Conservation (phyloP, 2,888 invertebrate genomes). For the Electrophaes corylata region DNA sequence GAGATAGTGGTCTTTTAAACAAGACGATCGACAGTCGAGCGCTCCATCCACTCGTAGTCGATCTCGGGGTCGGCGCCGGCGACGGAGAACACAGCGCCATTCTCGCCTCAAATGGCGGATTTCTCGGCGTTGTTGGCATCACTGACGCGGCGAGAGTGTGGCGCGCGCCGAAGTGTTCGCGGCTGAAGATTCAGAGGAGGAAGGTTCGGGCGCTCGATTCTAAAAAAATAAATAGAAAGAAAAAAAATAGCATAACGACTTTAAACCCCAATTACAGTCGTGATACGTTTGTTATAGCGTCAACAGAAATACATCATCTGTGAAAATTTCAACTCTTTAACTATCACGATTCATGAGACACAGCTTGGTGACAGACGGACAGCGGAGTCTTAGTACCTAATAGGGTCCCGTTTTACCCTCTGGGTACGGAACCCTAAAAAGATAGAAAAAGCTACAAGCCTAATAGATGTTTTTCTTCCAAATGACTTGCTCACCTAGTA, state of each 20-base stretch:
- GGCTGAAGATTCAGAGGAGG: conserved; percentile 89
- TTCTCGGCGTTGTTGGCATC: conserved; percentile 77
- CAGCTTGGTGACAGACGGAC: too few species aligned
- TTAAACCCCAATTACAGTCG: too few species aligned
- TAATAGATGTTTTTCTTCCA: too few species aligned
- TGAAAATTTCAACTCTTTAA: too few species aligned
- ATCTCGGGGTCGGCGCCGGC: conserved; percentile 81
- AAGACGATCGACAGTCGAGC: conserved; percentile 72
- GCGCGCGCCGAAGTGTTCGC: conserved; percentile 78
- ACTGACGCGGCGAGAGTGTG: conserved; percentile 78
- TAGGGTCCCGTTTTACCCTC: too few species aligned
- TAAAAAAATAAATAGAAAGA: background rate
- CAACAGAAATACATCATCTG: too few species aligned
- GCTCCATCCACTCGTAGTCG: conserved; percentile 75
- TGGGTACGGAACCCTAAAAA: too few species aligned
- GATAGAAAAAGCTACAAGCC: too few species aligned
- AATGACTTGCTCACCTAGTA: conserved; percentile 72
- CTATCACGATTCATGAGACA: too few species aligned
- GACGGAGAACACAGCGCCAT: conserved; percentile 82
- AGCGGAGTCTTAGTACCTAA: too few species aligned
- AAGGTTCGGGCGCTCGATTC: conserved; percentile 91
- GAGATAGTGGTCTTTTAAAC: conserved; percentile 57
- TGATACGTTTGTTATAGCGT: too few species aligned
- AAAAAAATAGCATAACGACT: background rate
- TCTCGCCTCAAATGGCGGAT: conserved; percentile 81